These are phyloP conservation scores for Zaprionus inermis DNA, from an alignment of 1,140 invertebrate genomes.

Conservation along the genomic window DNA sequence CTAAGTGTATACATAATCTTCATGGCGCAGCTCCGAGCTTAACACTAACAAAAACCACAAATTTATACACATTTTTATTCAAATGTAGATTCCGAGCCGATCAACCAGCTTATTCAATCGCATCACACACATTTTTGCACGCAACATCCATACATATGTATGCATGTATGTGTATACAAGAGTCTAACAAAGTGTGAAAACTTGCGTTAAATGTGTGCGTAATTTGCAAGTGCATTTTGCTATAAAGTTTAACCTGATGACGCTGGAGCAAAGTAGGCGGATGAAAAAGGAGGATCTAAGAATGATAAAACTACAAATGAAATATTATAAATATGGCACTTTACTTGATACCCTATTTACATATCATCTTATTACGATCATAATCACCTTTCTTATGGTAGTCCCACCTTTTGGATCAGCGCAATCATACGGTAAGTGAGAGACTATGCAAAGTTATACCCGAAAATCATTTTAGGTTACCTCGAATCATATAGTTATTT, in stretches of 20 bases:
- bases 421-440: constrained; percentile 18
- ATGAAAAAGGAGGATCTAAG: not conserved
- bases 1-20: not conserved
- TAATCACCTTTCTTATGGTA: not conserved
- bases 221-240: not conserved
- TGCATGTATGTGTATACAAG: not conserved
- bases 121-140: not conserved
- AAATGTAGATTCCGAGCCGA: not conserved
- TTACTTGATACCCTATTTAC: not conserved
- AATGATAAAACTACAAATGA: not conserved
- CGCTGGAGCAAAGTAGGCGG: not conserved
- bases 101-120: not conserved
- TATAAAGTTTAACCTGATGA: not conserved
- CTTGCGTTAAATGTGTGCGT: not conserved
- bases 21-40: not conserved
- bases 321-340: not conserved
- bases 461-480: too few species aligned
- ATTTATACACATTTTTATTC: not conserved
- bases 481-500: too few species aligned
- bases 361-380: not conserved
- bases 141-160: not conserved
- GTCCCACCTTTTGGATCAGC: not conserved
- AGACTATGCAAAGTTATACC: not conserved
- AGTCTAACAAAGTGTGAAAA: not conserved
- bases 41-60: not conserved